These are phyloP conservation scores for Epizoanthus stellaris DNA, from an alignment of 92 coral and sea anemone genomes.

Conservation along the genomic window DNA sequence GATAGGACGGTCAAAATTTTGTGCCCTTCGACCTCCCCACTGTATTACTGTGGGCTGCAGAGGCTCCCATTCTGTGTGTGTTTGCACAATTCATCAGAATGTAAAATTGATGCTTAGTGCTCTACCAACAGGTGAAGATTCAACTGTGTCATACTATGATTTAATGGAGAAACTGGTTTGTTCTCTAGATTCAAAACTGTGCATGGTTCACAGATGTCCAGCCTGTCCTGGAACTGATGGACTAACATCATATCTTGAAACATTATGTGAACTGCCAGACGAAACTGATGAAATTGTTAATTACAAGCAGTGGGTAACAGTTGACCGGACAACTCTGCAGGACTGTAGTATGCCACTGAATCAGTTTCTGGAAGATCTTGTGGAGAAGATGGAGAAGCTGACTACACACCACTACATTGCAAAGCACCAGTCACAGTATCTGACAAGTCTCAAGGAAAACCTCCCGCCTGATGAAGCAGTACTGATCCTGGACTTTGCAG, in stretches of 20 bases:
- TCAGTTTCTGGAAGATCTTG: conserved; percentile 36
- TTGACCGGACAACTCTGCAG: conserved; percentile 28
- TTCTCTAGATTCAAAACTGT: conserved; percentile 12
- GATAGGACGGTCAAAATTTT: conserved; percentile 13
- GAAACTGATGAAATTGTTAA: conserved; percentile 23
- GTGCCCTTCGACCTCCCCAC: conserved; percentile 24
- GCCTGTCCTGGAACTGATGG: conserved; percentile 14
- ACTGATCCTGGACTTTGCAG: conserved; percentile 36
- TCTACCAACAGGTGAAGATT: conserved; percentile 26
- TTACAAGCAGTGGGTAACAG: conserved; percentile 38
- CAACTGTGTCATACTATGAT: conserved; percentile 17
- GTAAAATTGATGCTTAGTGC: conserved; percentile 17
- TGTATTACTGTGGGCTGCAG: conserved; percentile 10
- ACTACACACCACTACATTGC: conserved; percentile 9
- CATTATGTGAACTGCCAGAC: neutral
- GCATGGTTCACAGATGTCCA: conserved; percentile 29
- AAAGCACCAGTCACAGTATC: conserved; percentile 14
- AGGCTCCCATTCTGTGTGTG: conserved; percentile 15
- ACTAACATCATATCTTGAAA: conserved; percentile 4
- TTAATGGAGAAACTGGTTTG: neutral
- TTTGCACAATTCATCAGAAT: conserved; percentile 7
- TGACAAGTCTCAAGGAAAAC: conserved; percentile 17
- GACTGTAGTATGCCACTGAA: conserved; percentile 13
- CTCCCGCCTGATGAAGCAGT: conserved; percentile 20
- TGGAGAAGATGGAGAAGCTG: conserved; percentile 27